Evolutionary conservation across 2,888 invertebrate species (phyloP).

Genomic region (Rhingia campestris): DNA sequence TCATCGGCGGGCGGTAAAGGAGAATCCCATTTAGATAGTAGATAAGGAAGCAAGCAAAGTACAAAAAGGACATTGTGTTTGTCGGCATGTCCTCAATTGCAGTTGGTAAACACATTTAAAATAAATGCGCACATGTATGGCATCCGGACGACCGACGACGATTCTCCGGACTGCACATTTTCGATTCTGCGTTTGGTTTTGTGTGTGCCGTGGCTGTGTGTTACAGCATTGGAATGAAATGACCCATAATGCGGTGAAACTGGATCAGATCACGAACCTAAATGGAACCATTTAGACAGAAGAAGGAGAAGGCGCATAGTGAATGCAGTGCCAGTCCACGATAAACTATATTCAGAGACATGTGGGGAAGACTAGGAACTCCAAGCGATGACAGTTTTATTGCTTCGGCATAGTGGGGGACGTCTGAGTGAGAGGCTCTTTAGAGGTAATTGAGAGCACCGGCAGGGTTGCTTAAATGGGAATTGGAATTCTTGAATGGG

Average conservation of each 20-base stretch:
- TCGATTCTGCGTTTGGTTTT: slow-evolving; percentile 37
- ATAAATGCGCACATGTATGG: slow-evolving; percentile 5
- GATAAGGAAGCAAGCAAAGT: slow-evolving; percentile 22
- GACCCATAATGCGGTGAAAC: slow-evolving; percentile 57
- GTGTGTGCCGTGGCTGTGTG: background rate
- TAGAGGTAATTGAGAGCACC: slow-evolving; percentile 53
- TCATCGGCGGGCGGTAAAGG: background rate
- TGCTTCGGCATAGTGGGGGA: slow-evolving; percentile 38
- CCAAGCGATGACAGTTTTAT: slow-evolving; percentile 64
- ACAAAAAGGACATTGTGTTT: slow-evolving; percentile 46
- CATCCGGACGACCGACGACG: background rate
- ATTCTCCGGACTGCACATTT: background rate
- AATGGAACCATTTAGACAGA: slow-evolving; percentile 16
- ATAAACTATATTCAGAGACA: slow-evolving; percentile 14
- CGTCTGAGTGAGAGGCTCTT: slow-evolving; percentile 42
- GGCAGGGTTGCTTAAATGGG: slow-evolving; percentile 31
- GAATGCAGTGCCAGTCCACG: slow-evolving; percentile 23
- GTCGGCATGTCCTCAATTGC: slow-evolving; percentile 27
- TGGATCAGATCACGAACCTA: slow-evolving; percentile 50
- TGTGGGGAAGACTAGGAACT: slow-evolving; percentile 38
- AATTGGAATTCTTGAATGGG: background rate
- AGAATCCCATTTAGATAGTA: slow-evolving; percentile 49
- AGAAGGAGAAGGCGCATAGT: background rate
- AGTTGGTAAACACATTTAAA: slow-evolving; percentile 10
- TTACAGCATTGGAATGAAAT: slow-evolving; percentile 45